These are phyloP conservation scores for Phataginus tricuspis DNA, from an alignment of 2,797 vertebrate genomes.

Conservation along the genomic window DNA sequence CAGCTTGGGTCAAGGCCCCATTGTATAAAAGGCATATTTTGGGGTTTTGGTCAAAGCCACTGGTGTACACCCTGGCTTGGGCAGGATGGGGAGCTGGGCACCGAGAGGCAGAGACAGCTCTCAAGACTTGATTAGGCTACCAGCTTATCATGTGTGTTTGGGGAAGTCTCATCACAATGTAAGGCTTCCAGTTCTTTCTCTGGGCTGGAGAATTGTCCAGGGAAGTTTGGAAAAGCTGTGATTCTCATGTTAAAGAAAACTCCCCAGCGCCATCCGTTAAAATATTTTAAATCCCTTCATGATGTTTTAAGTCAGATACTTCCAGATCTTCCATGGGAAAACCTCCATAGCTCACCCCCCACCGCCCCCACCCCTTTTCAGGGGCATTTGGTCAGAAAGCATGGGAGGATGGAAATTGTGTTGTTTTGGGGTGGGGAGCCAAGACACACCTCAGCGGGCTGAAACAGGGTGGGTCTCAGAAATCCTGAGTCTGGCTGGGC, in stretches of 20 bases:
- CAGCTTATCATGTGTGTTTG: background rate
- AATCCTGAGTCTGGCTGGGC: background rate
- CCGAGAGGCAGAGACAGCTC: background rate
- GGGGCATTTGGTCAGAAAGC: background rate
- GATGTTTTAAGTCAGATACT: slow-evolving; percentile 42
- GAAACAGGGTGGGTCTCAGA: background rate
- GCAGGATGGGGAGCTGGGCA: background rate
- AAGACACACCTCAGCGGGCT: background rate
- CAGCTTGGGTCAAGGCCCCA: background rate
- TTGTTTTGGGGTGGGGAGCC: background rate
- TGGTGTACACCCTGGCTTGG: background rate
- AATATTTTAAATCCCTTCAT: slow-evolving; percentile 23
- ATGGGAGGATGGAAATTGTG: background rate
- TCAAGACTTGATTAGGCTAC: background rate
- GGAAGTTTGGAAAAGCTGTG: background rate
- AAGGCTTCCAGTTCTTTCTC: slow-evolving; percentile 9
- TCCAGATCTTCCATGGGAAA: slow-evolving; percentile 4
- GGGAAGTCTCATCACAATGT: background rate
- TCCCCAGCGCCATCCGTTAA: background rate
- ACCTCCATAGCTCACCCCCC: background rate
- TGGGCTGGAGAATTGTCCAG: background rate
- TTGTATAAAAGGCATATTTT: background rate
- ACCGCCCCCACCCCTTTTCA: background rate
- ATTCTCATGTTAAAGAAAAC: slow-evolving; percentile 13
- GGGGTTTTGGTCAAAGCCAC: background rate